These are phyloP conservation scores for Gandaritis pyraliata DNA, from an alignment of 2,888 invertebrate species.

Conservation along the genomic window DNA sequence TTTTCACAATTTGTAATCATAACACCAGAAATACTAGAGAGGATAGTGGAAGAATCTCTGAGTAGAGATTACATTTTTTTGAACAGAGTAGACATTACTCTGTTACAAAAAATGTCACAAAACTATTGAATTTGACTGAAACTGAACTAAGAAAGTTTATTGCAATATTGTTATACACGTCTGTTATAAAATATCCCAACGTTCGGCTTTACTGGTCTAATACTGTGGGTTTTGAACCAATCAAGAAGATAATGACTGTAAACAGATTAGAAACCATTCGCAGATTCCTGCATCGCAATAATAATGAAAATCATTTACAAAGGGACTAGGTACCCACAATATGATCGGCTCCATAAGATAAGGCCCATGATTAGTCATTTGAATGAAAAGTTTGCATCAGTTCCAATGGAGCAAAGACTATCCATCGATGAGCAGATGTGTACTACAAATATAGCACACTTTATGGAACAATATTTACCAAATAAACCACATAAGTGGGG, in stretches of 20 bases:
- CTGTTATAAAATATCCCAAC: slow-evolving; percentile 49
- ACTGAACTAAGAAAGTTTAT: too few species aligned
- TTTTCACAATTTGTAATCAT: too few species aligned
- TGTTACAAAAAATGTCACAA: too few species aligned
- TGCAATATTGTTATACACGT: too few species aligned
- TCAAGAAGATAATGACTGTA: slow-evolving; percentile 46
- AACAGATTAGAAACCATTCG: slow-evolving; percentile 52
- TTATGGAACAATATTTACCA: slow-evolving; percentile 41
- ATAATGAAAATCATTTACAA: slow-evolving; percentile 49
- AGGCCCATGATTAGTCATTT: slow-evolving; percentile 50
- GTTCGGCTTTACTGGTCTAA: slow-evolving; percentile 52
- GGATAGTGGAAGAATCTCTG: too few species aligned
- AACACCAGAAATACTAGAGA: too few species aligned
- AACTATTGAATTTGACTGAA: too few species aligned
- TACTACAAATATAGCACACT: too few species aligned
- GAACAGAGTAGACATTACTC: too few species aligned
- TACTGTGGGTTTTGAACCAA: slow-evolving; percentile 51
- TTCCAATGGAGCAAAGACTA: slow-evolving; percentile 51
- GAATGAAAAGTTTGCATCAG: slow-evolving; percentile 47
- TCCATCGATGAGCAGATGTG: slow-evolving; percentile 43
- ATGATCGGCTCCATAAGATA: slow-evolving; percentile 50
- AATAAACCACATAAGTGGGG: slow-evolving; percentile 45
- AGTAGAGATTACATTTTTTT: too few species aligned
- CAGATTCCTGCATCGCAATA: slow-evolving; percentile 50
- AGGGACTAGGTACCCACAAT: slow-evolving; percentile 44